A percentile compares a stretch with the other conserved stretches of the same genome.
Evolutionary conservation across 2,797 vertebrate genomes (phyloP).

Genomic region (Atherinosoma microstoma): DNA sequence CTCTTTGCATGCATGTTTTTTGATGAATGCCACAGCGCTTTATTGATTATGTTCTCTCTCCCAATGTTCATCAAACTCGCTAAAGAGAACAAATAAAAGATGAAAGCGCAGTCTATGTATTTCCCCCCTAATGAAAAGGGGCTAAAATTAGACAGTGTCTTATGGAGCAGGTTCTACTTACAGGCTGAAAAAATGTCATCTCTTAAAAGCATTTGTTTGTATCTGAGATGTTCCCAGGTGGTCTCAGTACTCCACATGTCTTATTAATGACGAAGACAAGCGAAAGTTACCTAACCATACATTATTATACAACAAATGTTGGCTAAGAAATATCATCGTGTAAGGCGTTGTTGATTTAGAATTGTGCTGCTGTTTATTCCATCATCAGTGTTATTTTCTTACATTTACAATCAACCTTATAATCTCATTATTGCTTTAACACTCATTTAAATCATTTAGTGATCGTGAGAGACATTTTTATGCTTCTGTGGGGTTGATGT

Average conservation of each 20-base stretch:
- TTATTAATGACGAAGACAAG: constrained; percentile 64
- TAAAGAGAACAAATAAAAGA: constrained; percentile 84
- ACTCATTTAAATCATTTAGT: neutral
- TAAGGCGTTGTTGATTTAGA: constrained; percentile 58
- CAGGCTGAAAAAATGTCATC: constrained; percentile 36
- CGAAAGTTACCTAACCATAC: constrained; percentile 46
- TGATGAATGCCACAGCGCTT: constrained; percentile 78
- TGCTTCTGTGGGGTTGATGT: constrained; percentile 20
- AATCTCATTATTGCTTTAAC: constrained; percentile 23
- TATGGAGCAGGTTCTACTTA: constrained; percentile 60
- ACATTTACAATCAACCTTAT: constrained; percentile 44
- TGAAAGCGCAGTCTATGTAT: constrained; percentile 70
- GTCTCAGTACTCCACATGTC: constrained; percentile 40
- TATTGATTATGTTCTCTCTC: constrained; percentile 82
- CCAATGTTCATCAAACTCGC: constrained; percentile 73
- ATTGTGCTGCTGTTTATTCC: constrained; percentile 34
- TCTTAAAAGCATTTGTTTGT: constrained; percentile 74
- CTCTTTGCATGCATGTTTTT: constrained; percentile 67
- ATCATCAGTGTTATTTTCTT: constrained; percentile 38
- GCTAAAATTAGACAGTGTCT: constrained; percentile 75
- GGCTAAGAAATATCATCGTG: constrained; percentile 45
- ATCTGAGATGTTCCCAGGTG: constrained; percentile 45
- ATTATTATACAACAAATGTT: constrained; percentile 50
- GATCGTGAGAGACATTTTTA: constrained; percentile 9
- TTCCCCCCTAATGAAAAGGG: constrained; percentile 76